phyloP scores from a whole-genome alignment of 2,113 vertebrate genomes.

The human (Homo sapiens) region DNA sequence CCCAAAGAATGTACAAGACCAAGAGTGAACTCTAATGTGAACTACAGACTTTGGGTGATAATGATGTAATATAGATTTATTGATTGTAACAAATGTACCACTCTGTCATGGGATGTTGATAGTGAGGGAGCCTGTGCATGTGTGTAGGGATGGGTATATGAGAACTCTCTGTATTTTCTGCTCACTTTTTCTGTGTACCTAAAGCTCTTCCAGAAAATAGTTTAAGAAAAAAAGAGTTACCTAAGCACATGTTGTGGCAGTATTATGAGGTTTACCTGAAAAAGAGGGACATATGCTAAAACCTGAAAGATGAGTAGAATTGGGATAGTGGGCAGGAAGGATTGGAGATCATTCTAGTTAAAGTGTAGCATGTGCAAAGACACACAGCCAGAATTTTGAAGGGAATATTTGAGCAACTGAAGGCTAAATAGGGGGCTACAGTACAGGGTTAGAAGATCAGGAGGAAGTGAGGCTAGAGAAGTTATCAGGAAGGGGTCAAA shows the following conservation, averaged over 20 bases:
- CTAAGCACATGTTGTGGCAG: background rate
- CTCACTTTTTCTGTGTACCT: background rate
- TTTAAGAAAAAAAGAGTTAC: background rate
- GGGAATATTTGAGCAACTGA: background rate
- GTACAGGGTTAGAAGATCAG: background rate
- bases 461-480: background rate
- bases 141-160: background rate
- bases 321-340: background rate
- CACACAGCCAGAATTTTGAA: background rate
- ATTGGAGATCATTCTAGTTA: background rate
- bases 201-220: background rate
- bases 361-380: background rate
- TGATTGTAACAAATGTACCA: background rate
- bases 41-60: background rate
- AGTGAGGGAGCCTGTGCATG: background rate
- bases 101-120: background rate
- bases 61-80: background rate
- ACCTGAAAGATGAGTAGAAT: background rate
- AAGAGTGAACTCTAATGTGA: background rate
- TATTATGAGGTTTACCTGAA: background rate
- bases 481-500: background rate
- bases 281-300: background rate
- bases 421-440: background rate
- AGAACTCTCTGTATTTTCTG: background rate
- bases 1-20: background rate